Evolutionary conservation across 2,797 vertebrate species (phyloP).

Genomic region (Sarcoramphus papa): DNA sequence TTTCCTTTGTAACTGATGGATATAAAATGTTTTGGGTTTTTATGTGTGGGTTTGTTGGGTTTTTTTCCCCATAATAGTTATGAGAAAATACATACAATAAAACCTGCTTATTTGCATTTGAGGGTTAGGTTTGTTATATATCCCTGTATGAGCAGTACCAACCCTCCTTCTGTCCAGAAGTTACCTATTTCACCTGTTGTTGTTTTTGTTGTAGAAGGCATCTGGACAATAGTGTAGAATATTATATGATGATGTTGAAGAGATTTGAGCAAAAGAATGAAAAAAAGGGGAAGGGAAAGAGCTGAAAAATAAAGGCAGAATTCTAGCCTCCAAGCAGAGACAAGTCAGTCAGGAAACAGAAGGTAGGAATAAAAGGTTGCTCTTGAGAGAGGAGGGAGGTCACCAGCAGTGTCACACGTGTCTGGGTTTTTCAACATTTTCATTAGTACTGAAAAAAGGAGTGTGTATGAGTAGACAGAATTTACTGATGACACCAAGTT

Average conservation of each 20-base stretch:
- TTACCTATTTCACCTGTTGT: neutral
- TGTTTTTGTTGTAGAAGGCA: neutral
- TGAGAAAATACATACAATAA: neutral
- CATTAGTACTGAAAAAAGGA: neutral
- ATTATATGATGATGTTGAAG: neutral
- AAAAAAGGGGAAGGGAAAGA: neutral
- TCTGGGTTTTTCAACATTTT: neutral
- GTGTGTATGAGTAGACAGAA: neutral
- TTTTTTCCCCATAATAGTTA: neutral
- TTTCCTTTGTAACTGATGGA: neutral
- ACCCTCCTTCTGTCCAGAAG: neutral
- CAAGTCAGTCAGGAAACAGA: neutral
- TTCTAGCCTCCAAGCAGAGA: neutral
- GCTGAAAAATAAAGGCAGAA: neutral
- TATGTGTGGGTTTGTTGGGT: neutral
- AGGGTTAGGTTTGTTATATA: neutral
- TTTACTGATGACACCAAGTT: neutral
- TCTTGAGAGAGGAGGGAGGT: neutral
- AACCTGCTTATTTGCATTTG: neutral
- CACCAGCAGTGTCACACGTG: neutral
- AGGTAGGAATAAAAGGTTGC: neutral
- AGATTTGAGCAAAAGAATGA: neutral
- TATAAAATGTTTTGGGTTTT: neutral
- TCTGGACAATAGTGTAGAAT: neutral
- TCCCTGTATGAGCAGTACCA: neutral